Evolutionary conservation across 2,113 vertebrate genomes (phyloP).

Genomic region (Dromiciops gliroides): DNA sequence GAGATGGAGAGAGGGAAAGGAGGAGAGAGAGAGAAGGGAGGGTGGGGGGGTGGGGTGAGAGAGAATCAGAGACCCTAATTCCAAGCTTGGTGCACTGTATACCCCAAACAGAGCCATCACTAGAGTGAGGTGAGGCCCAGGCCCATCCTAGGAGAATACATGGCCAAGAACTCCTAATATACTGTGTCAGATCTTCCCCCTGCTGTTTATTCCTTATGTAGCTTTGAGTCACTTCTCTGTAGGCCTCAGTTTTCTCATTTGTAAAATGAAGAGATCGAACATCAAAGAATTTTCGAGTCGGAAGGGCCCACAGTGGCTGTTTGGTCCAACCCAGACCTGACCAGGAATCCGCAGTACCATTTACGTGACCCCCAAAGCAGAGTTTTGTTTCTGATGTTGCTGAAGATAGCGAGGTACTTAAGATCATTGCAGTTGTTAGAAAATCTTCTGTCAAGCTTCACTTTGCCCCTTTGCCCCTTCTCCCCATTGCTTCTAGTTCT

Average conservation of each 20-base stretch:
- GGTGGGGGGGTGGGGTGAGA: no score
- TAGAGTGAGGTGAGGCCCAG: neutral
- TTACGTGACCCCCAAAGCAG: neutral
- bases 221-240: neutral
- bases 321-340: neutral
- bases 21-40: no score
- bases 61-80: neutral
- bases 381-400: no score
- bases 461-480: neutral
- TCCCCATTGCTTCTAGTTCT: neutral
- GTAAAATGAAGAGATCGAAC: neutral
- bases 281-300: neutral
- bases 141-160: neutral
- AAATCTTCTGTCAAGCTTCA: neutral
- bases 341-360: neutral
- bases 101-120: neutral
- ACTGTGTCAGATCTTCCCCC: neutral
- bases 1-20: no score
- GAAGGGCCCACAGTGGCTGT: neutral
- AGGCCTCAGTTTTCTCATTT: neutral
- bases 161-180: neutral
- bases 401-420: no score
- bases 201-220: neutral
- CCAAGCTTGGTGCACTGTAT: neutral
- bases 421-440: neutral